These are phyloP conservation scores for Triplophysa siluroides DNA, from an alignment of 2,113 vertebrate species.

Conservation along the genomic window DNA sequence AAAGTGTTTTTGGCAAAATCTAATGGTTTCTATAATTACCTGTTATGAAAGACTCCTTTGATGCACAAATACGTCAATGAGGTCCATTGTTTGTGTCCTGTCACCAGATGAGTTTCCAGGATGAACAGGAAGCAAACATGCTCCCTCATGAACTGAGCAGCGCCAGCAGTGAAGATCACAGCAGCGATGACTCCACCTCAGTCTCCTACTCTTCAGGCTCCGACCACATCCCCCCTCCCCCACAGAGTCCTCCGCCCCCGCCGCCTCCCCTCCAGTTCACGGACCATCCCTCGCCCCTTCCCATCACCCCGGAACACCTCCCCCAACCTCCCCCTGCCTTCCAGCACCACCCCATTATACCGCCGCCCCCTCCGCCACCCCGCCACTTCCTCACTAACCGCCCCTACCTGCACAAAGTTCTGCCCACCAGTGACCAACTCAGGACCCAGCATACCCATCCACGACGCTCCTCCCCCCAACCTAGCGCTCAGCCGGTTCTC, in stretches of 20 bases:
- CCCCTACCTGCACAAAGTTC: conserved; percentile 63
- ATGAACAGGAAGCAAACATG: conserved; percentile 84
- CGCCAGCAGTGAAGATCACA: conserved; percentile 87
- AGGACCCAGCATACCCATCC: conserved; percentile 45
- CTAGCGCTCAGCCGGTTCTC: conserved; percentile 22
- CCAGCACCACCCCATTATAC: conserved; percentile 78
- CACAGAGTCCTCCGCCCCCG: conserved; percentile 80
- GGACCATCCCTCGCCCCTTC: conserved; percentile 72
- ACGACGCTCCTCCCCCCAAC: conserved; percentile 36
- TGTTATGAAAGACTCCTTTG: too few relatives aligned
- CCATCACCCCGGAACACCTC: conserved; percentile 68
- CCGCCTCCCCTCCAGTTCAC: conserved; percentile 83
- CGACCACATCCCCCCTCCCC: conserved; percentile 85
- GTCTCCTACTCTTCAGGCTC: conserved; percentile 89
- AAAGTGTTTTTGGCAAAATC: too few relatives aligned
- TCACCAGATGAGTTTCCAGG: conserved; percentile 92
- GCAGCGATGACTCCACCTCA: conserved; percentile 92
- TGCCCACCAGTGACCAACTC: conserved; percentile 59
- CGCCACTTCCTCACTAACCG: conserved; percentile 65
- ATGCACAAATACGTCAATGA: background rate
- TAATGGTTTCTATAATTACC: too few relatives aligned
- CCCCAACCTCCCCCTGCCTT: conserved; percentile 76
- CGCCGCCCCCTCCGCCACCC: conserved; percentile 73
- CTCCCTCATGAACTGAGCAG: conserved; percentile 83
- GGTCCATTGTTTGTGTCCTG: background rate